Conservation (phyloP, 2,797 vertebrate species). For the Manis crassicaudata region DNA sequence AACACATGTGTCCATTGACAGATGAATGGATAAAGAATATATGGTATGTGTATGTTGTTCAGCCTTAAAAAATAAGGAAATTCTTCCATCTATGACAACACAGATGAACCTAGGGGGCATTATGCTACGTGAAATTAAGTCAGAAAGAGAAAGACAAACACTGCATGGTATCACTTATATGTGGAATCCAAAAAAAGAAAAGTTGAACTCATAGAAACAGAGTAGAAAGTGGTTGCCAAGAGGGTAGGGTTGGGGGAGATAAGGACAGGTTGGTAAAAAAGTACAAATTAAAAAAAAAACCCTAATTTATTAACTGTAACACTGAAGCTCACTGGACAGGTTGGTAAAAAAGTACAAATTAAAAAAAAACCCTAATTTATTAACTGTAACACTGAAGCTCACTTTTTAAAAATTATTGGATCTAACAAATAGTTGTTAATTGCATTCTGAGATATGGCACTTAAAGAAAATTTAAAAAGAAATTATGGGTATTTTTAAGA, state of each 20-base stretch:
- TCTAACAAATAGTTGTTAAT: neutral
- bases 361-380: neutral
- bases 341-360: neutral
- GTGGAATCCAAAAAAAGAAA: neutral
- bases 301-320: neutral
- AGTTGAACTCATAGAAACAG: neutral
- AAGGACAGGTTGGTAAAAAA: neutral
- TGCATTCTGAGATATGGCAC: neutral
- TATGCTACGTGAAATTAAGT: neutral
- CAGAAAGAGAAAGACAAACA: neutral
- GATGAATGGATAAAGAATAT: neutral
- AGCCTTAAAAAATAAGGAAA: neutral
- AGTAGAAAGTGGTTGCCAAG: neutral
- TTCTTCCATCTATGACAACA: neutral
- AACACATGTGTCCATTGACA: neutral
- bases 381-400: slow-evolving; percentile 3
- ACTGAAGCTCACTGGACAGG: neutral
- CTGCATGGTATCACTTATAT: neutral
- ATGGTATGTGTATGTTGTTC: neutral
- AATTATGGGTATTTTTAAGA: slow-evolving; percentile 9
- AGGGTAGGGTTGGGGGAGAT: neutral
- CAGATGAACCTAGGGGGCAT: neutral
- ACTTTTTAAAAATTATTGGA: neutral
- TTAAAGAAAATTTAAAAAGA: slow-evolving; percentile 40
- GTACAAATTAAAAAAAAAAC: neutral